These are phyloP conservation scores for Corynorhinus townsendii DNA, from an alignment of 2,113 vertebrate species.

Conservation along the genomic window DNA sequence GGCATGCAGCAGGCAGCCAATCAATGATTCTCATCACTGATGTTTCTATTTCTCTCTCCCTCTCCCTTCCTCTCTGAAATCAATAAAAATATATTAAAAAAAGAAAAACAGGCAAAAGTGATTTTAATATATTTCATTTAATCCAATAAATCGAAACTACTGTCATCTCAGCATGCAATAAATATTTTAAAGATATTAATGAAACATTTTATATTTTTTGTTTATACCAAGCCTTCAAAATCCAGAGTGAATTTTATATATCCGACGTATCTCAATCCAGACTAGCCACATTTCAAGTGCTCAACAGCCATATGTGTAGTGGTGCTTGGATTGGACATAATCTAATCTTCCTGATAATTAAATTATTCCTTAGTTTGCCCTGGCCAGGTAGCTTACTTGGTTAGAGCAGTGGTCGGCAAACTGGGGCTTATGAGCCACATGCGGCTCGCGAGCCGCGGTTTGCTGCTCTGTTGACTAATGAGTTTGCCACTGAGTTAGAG, in stretches of 20 bases:
- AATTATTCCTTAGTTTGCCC: not conserved
- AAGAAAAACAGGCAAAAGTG: not conserved
- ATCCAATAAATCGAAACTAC: not conserved
- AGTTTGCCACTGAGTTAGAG: too few species aligned
- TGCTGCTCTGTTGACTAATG: too few species aligned
- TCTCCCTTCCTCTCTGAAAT: too few species aligned
- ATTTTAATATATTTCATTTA: slow-evolving; percentile 3
- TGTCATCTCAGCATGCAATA: not conserved
- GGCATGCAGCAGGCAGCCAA: too few species aligned
- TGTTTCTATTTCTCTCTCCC: too few species aligned
- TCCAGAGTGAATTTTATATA: not conserved
- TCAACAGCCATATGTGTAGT: not conserved
- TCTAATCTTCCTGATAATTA: not conserved
- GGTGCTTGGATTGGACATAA: not conserved
- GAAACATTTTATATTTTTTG: not conserved
- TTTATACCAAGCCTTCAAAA: not conserved
- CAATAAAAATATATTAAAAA: not conserved
- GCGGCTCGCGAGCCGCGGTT: too few species aligned
- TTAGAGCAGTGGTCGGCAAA: too few species aligned
- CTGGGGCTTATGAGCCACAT: too few species aligned
- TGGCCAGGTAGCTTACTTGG: too few species aligned
- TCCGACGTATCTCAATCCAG: not conserved
- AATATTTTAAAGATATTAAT: not conserved
- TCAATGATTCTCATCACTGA: too few species aligned
- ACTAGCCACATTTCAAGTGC: not conserved